Evolutionary conservation across 2,113 vertebrate genomes (phyloP), one percentile per base, ranked within the genome.

Genomic region (Chaetorhynchus papuensis): DNA sequence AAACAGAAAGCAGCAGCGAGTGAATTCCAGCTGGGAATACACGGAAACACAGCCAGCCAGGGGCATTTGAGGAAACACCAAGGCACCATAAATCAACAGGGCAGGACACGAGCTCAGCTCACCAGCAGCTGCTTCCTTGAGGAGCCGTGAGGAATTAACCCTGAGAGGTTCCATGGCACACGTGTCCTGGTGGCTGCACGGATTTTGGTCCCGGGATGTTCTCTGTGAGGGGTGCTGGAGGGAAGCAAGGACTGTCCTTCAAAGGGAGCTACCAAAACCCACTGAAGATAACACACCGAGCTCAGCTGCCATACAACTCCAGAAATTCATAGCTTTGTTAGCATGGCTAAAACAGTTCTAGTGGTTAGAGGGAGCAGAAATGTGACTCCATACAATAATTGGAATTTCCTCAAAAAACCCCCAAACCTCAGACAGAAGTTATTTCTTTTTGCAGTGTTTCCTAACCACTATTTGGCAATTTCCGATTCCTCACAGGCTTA

Each of bases 181-280:
- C 0, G 0, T 3, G 11, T 7, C 72, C 28, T 15, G 59, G 28
- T 4, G 60, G 27, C 13, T 4, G 28, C 59, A 1, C 0, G 6
- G 50, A 9, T 19, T 41, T 35, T 6, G 41, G 41, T 53, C 39
- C 53, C 50, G 2, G 1, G 20, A 3, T 4, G 17, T 4, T 17
- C 49, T 35, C 41, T 4, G 5, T 2, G 23, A 3, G 20, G 37
- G 49, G 37, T 39, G 44, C 14, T 26, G 30, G 17, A 88, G 49
- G 50, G 65, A 56, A 94, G 60, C 0, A 0, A 69, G n/a, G 37
- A 10, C 4, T 30, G 31, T 5, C 31, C 75, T 76, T 61, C 63
- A 19, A 33, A 61, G 27, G 41, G 21, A 72, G 5, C 17, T 15
- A 19, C 63, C 66, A 20, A 90, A 83, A 21, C 4, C 31, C 30